Conservation (phyloP, 2,888 invertebrate genomes). For the Galerucella calmariensis region DNA sequence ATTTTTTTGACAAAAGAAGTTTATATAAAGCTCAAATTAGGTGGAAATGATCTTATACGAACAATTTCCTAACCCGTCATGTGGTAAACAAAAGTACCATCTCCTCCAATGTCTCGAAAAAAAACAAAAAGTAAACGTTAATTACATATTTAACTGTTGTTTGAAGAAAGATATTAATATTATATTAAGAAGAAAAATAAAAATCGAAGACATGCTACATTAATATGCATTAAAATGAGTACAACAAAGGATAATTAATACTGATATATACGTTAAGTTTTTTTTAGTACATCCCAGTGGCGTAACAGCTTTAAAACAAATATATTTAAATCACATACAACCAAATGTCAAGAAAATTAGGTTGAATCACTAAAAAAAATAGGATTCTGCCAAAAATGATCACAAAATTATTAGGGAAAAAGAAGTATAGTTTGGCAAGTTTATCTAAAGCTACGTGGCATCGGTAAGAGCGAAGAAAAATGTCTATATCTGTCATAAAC, state of each 20-base stretch:
- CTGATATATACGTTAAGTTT: slow-evolving; percentile 14
- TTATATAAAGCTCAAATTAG: too few relatives aligned
- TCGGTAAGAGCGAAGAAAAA: too few relatives aligned
- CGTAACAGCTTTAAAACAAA: neutral
- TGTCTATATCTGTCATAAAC: too few relatives aligned
- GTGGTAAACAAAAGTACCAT: neutral
- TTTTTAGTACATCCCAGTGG: slow-evolving; percentile 6
- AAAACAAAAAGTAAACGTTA: neutral
- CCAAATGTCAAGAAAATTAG: neutral
- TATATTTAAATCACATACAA: too few relatives aligned
- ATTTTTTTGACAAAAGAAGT: too few relatives aligned
- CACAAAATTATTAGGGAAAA: too few relatives aligned
- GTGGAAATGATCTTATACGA: too few relatives aligned
- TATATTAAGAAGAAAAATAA: slow-evolving; percentile 13
- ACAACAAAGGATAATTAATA: slow-evolving; percentile 16
- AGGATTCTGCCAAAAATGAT: too few relatives aligned
- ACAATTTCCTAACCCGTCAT: too few relatives aligned
- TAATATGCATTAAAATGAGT: slow-evolving; percentile 9
- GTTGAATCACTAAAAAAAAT: too few relatives aligned
- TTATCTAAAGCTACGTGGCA: too few relatives aligned
- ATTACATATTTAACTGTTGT: neutral
- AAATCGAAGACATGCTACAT: slow-evolving; percentile 4
- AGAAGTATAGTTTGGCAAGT: too few relatives aligned
- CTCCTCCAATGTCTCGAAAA: neutral
- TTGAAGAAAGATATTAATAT: slow-evolving; percentile 7